phyloP scores from a whole-genome alignment of 2,888 invertebrate genomes.

The Heliconius erato region DNA sequence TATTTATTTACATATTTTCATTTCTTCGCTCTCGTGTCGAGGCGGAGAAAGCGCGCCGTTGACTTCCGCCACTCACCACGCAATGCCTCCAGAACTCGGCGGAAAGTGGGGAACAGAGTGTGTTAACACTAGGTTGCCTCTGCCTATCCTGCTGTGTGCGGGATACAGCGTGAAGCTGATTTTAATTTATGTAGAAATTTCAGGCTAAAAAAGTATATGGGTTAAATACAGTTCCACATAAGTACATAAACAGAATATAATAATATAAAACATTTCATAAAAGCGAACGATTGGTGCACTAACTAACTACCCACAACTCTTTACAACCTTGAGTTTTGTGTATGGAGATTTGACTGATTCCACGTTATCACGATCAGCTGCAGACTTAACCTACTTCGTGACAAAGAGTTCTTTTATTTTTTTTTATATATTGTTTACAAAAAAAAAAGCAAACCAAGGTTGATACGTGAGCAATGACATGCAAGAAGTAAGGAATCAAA shows the following conservation, averaged over 20 bases:
- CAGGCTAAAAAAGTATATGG: no score
- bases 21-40: no score
- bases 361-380: conserved; percentile 49
- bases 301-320: not conserved
- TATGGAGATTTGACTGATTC: conserved; percentile 53
- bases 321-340: conserved; percentile 50
- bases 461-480: conserved; percentile 32
- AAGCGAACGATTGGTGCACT: conserved; percentile 13
- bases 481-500: conserved; percentile 24
- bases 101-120: no score
- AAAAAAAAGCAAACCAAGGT: conserved; percentile 40
- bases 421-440: conserved; percentile 28
- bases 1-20: no score
- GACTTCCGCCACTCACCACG: no score
- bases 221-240: not conserved
- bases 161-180: no score
- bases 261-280: not conserved
- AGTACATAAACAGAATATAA: not conserved
- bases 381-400: conserved; percentile 53
- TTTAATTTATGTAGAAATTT: no score
- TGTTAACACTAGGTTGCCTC: no score
- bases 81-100: no score
- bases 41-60: no score
- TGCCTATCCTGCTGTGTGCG: no score
- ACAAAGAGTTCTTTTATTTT: conserved; percentile 42